Evolutionary conservation across 2,797 vertebrate species (phyloP).

Genomic region (Scolopax bukidnonensis): DNA sequence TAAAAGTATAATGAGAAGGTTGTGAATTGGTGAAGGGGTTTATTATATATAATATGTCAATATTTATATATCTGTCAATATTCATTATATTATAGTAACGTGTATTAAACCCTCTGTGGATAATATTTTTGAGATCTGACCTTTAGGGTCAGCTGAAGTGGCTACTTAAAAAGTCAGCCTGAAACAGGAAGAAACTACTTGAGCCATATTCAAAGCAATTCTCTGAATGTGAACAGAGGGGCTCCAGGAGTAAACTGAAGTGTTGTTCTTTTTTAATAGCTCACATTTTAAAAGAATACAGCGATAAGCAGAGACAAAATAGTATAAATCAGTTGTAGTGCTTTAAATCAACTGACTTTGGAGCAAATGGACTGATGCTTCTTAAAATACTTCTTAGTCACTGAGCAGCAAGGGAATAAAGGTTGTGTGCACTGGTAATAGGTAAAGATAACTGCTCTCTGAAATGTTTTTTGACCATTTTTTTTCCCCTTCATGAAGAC

Average conservation of each 20-base stretch:
- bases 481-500: not conserved
- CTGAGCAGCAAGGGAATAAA: not conserved
- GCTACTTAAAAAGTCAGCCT: not conserved
- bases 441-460: not conserved
- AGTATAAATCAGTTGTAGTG: not conserved
- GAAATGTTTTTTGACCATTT: rapidly evolving
- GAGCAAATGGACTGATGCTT: not conserved
- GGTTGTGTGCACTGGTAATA: not conserved
- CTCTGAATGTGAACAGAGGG: not conserved
- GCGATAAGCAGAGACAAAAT: not conserved
- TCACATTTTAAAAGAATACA: not conserved
- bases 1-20: not conserved
- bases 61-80: too few relatives aligned
- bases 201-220: not conserved
- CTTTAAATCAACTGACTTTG: not conserved
- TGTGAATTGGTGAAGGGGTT: not conserved
- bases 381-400: not conserved
- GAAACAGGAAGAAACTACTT: not conserved
- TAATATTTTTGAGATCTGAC: not conserved
- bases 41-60: not conserved
- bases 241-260: not conserved
- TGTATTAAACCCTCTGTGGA: not conserved
- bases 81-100: not conserved
- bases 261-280: not conserved
- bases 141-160: not conserved